Percentiles rank a stretch among this genome's conserved stretches.
Evolutionary conservation across 1,140 invertebrate species (phyloP).

Genomic region (Heliconius congener): DNA sequence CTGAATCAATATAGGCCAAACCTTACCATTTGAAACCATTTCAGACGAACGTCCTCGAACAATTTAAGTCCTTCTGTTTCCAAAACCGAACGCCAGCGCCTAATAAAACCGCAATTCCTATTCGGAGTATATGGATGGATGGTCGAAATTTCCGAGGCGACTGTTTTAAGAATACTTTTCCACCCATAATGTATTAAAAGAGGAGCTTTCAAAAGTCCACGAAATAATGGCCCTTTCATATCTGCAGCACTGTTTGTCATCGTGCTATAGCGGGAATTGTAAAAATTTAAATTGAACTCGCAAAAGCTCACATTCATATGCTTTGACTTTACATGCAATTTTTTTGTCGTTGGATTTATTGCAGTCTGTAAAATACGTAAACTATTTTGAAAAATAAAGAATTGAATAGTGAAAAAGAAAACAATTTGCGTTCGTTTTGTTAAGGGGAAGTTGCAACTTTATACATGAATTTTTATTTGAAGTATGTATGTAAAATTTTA

Average conservation of each 20-base stretch:
- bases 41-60: conserved; percentile 26
- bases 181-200: conserved; percentile 17
- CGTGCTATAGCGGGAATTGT: conserved; percentile 22
- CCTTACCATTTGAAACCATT: conserved; percentile 31
- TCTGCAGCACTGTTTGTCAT: conserved; percentile 26
- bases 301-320: conserved; percentile 8
- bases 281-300: conserved; percentile 27
- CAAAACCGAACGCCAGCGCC: conserved; percentile 22
- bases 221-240: conserved; percentile 25
- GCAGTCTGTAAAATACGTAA: conserved; percentile 7
- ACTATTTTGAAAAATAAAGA: conserved; percentile 4
- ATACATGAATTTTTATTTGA: background rate
- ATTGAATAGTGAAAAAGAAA: background rate
- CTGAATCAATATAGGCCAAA: conserved; percentile 23
- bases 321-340: conserved; percentile 14
- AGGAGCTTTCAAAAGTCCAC: conserved; percentile 14
- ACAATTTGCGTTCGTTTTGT: conserved; percentile 2
- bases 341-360: conserved; percentile 13
- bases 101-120: conserved; percentile 32
- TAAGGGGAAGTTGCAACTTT: background rate
- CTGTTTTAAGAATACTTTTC: conserved; percentile 14
- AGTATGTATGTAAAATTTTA: background rate
- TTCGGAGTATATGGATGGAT: conserved; percentile 28
- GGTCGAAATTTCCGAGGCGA: conserved; percentile 16
- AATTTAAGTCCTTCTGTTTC: conserved; percentile 32